These are phyloP conservation scores for Dasypogon diadema DNA, from an alignment of 2,888 invertebrate genomes.

Conservation along the genomic window DNA sequence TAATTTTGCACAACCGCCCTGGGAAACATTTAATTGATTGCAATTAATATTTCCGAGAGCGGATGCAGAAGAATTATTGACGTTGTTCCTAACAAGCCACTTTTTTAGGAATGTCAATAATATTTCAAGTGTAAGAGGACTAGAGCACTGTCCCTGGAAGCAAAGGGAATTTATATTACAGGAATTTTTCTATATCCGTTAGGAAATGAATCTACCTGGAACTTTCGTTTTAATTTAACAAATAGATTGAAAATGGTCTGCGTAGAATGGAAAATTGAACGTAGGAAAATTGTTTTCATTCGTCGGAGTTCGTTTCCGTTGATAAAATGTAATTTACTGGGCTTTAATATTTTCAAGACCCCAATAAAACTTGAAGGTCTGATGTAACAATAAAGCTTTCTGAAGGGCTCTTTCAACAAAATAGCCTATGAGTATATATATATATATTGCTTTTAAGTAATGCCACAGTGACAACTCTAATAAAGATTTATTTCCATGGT, in stretches of 20 bases:
- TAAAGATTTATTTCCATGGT: background rate
- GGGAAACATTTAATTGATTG: constrained; percentile 29
- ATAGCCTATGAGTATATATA: background rate
- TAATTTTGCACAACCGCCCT: background rate
- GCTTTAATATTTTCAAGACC: background rate
- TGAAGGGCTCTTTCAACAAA: background rate
- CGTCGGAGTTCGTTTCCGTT: background rate
- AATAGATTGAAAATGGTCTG: background rate
- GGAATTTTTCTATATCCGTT: background rate
- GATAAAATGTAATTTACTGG: background rate
- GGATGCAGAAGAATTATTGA: background rate
- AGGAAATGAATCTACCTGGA: background rate
- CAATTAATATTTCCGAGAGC: constrained; percentile 1
- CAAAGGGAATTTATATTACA: background rate
- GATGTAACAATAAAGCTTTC: background rate
- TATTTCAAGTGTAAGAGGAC: background rate
- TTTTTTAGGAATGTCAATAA: background rate
- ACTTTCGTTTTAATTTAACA: background rate
- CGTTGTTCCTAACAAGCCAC: background rate
- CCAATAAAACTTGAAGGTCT: too few species aligned
- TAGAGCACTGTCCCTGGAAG: background rate
- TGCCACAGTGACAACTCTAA: background rate
- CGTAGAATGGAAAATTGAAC: background rate
- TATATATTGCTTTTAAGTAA: background rate
- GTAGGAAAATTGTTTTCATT: background rate